Evolutionary conservation across 2,797 vertebrate species (phyloP), one percentile per base, ranked within the genome.

Genomic region (Scleropages formosus): DNA sequence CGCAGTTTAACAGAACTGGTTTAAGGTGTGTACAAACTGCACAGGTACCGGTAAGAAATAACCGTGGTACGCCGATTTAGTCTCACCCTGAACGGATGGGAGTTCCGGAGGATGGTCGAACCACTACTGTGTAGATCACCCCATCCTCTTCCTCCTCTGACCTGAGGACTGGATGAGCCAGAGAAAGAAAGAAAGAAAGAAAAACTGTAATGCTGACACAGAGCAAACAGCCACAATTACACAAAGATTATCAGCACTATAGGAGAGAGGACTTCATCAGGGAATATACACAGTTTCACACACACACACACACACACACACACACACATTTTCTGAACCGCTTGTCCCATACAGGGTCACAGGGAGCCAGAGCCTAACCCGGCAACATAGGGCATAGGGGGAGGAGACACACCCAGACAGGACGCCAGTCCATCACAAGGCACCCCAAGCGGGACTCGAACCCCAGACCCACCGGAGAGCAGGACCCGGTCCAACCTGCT

Each of bases 121-220:
- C 90, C 44, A 91, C 88, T 73, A 95, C 93, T 0, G 93, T 91
- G 87, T 94, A 96, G 79, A 92, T 88, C 47, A 92, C 87, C 0
- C 93, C 95, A 9, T 95, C 93, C 26, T 94, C 94, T 73, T 93
- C 89, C 74, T 93, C 92, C 85, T 96, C 94, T 78, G 86, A 84
- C 73, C 90, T 1, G 88, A 91, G 75, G 89, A 87, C 90, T 93
- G 83, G 58, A 68, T 31, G 56, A 72, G 1, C 61, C 67, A 59
- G 62, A 56, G 75, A 67, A 46, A 44, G 11, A 31, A 22, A 22
- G 46, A 73, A 27, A 31, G n/a, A 72, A 0, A 44, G 9, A n/a
- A 39, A 53, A 8, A 1, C 15, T 31, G 18, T 44, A 3, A 3
- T 58, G 4, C 1, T 46, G 8, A 26, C n/a, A 39, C 46, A 20